Evolutionary conservation across 2,888 invertebrate genomes (phyloP).

Genomic region (Lasius platythorax): DNA sequence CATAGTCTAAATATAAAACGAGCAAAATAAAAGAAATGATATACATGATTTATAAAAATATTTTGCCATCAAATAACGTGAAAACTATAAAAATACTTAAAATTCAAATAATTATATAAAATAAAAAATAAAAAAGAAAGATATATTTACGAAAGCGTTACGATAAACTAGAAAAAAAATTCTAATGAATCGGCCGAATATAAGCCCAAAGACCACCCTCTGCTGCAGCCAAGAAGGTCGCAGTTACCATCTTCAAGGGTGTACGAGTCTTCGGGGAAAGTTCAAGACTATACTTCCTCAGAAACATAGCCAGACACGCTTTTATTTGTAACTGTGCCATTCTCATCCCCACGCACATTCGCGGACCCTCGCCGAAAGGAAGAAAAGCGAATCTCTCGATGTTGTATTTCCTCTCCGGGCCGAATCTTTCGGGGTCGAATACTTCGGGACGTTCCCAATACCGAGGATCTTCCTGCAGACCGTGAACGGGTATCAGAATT

Average conservation of each 20-base stretch:
- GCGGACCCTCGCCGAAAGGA: slow-evolving; percentile 79
- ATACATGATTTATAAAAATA: background rate
- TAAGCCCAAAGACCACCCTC: slow-evolving; percentile 71
- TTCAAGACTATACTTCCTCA: slow-evolving; percentile 72
- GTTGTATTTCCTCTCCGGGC: slow-evolving; percentile 62
- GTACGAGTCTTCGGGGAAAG: slow-evolving; percentile 68
- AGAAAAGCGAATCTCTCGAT: slow-evolving; percentile 72
- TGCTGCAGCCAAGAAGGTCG: slow-evolving; percentile 31
- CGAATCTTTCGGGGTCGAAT: slow-evolving; percentile 79
- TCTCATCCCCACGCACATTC: slow-evolving; percentile 79
- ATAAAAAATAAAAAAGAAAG: background rate
- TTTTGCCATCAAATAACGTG: background rate
- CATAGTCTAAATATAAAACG: too few species aligned
- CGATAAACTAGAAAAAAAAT: background rate
- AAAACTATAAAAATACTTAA: background rate
- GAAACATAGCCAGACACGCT: slow-evolving; percentile 63
- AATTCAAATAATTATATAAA: background rate
- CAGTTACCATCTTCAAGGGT: slow-evolving; percentile 64
- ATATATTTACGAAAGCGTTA: background rate
- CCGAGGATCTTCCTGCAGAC: slow-evolving; percentile 69
- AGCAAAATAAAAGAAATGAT: background rate
- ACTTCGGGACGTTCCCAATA: slow-evolving; percentile 75
- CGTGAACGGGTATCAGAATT: slow-evolving; percentile 63
- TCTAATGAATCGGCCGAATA: slow-evolving; percentile 43
- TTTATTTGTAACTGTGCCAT: slow-evolving; percentile 76